Base-by-base conservation (phyloP, 2,888 invertebrate genomes). In the Thera britannica region DNA sequence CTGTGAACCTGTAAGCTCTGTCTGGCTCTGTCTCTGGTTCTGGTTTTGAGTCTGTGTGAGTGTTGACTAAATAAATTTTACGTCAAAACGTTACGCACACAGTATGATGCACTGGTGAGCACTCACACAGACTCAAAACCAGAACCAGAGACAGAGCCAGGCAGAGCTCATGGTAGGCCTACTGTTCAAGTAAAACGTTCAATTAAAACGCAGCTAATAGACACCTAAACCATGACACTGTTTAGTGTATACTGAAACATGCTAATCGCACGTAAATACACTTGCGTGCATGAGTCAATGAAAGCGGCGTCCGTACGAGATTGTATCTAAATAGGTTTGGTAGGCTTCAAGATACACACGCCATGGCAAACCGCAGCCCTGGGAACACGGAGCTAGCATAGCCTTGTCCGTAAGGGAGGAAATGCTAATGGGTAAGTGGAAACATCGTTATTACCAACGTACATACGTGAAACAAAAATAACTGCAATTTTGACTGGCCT, bases 241-340 rank as follows among this genome's bases (percentile, higher is more conserved):
- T 23, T 23, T 23, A 23, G 23, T 23, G 65, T 58, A 65, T 62
- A 59, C 71, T 68, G 68, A 67, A 68, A 70, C 61, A 65, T 68
- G 75, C 71, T 76, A 78, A 78, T 77, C 72, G 72, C 72, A 72
- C 75, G 72, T 74, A 74, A 77, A 72, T 62, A 70, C 70, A 73
- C 66, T 85, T 77, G 83, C 86, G 83, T 85, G 86, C 80, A 74
- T 65, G 60, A 70, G 71, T 73, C 82, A 85, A 83, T 85, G 79
- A 82, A 78, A 77, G 81, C 71, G 63, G 64, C 72, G 62, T 70
- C 23, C 61, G 56, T 79, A 68, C 66, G 65, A 81, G 87, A 89
- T 88, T 83, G 84, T 83, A 88, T 89, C 86, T 89, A 81, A 88
- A 89, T 88, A 82, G 86, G 77, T 83, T 83, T 79, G 79, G 77